Evolutionary conservation across 2,888 invertebrate species (phyloP).

Genomic region (Limnephilus lunatus): DNA sequence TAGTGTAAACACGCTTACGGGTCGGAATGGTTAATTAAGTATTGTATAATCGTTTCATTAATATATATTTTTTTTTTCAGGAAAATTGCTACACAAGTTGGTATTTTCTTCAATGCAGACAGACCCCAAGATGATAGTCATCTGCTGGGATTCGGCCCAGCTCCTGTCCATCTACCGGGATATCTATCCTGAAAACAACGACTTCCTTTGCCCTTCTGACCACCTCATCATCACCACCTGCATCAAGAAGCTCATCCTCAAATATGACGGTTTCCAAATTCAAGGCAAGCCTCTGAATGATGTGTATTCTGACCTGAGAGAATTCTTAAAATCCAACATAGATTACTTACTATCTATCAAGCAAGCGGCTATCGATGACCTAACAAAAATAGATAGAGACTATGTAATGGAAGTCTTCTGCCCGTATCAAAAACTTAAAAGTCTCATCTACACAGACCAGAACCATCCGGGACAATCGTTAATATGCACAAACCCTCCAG

Average conservation of each 20-base stretch:
- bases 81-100: neutral
- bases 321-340: neutral
- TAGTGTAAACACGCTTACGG: too few relatives aligned
- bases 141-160: neutral
- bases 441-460: neutral
- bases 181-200: neutral
- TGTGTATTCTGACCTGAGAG: neutral
- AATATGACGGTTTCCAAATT: neutral
- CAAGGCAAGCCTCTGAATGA: neutral
- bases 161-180: neutral
- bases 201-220: neutral
- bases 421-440: conserved; percentile 34
- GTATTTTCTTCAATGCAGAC: neutral
- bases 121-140: neutral
- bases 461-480: neutral
- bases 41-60: neutral
- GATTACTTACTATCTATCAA: neutral
- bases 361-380: neutral
- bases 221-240: neutral
- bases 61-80: neutral
- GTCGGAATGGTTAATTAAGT: too few relatives aligned
- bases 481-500: neutral
- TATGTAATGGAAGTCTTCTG: neutral
- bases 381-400: neutral
- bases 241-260: neutral